Evolutionary conservation across 2,888 invertebrate genomes (phyloP).

Genomic region (Nesidiocoris tenuis): DNA sequence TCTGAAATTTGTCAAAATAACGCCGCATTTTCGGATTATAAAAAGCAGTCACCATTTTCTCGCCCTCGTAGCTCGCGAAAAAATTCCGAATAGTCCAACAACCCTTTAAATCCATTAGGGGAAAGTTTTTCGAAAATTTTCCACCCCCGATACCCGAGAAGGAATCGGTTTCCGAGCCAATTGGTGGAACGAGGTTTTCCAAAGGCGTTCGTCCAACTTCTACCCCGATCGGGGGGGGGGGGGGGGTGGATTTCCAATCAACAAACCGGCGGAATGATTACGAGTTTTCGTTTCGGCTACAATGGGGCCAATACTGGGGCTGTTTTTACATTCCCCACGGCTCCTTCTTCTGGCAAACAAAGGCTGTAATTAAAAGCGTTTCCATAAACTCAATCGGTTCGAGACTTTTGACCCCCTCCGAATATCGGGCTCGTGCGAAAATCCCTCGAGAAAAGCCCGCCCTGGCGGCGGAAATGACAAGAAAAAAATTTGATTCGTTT

Average conservation of each 20-base stretch:
- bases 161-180: background rate
- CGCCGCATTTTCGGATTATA: no score
- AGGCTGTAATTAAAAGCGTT: constrained; percentile 33
- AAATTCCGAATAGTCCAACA: no score
- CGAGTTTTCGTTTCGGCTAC: constrained; percentile 1
- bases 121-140: no score
- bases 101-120: no score
- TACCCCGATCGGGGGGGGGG: constrained; percentile 20
- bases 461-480: background rate
- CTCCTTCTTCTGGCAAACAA: constrained; percentile 14
- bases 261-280: constrained; percentile 19
- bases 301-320: background rate
- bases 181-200: background rate
- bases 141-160: no score
- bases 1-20: no score
- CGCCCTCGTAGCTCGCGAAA: no score
- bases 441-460: background rate
- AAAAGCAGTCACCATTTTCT: no score
- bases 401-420: background rate
- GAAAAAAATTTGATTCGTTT: background rate
- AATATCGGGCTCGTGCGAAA: background rate
- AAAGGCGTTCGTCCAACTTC: background rate
- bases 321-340: background rate
- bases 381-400: constrained; percentile 32
- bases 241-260: constrained; percentile 38